phyloP scores from a whole-genome alignment of 2,113 vertebrate genomes.

The Paramormyrops kingsleyae region DNA sequence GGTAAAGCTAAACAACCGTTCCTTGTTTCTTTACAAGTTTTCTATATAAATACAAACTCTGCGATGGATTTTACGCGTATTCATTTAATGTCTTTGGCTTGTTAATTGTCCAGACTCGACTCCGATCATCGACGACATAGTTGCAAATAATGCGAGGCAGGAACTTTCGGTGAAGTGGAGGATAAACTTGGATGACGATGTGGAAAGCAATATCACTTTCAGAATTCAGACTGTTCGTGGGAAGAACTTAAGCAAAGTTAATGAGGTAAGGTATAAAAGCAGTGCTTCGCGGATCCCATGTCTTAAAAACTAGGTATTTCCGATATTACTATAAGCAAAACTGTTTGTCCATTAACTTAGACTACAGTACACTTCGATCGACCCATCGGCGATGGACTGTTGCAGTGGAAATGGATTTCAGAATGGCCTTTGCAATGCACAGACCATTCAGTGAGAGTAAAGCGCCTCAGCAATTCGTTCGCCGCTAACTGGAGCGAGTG shows the following conservation, averaged over 20 bases:
- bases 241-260: constrained; percentile 23
- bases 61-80: background rate
- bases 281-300: background rate
- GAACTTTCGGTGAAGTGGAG: constrained; percentile 39
- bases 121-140: constrained; percentile 27
- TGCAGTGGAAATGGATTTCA: constrained; percentile 47
- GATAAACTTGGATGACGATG: background rate
- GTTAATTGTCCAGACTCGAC: background rate
- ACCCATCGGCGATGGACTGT: background rate
- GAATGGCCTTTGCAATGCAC: constrained; percentile 49
- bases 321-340: background rate
- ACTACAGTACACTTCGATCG: constrained; percentile 22
- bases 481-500: constrained; percentile 46
- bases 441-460: constrained; percentile 51
- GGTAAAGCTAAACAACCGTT: background rate
- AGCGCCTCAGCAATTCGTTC: constrained; percentile 24
- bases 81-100: background rate
- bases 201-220: constrained; percentile 7
- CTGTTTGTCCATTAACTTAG: constrained; percentile 31
- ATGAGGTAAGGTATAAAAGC: constrained; percentile 29
- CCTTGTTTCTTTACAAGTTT: background rate
- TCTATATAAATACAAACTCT: background rate
- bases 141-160: constrained; percentile 4
- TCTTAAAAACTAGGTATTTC: background rate
- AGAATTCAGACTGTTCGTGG: constrained; percentile 45